phyloP scores from a whole-genome alignment of 2,113 vertebrate species.

The Silurus asotus region DNA sequence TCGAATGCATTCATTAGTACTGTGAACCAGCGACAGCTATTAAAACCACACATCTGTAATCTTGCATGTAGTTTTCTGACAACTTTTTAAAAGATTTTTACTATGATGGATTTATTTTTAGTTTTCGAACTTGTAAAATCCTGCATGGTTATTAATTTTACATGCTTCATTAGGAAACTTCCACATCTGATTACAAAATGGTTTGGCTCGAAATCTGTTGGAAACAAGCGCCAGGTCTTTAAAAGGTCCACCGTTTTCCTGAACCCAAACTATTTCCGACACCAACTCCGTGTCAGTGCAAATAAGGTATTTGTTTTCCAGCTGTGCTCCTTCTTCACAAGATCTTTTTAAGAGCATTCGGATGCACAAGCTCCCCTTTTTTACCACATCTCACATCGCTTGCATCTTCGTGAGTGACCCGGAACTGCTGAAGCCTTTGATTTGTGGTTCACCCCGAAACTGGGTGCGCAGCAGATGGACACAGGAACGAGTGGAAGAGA shows the following conservation, averaged over 20 bases:
- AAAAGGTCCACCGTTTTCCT: not conserved
- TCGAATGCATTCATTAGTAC: not conserved
- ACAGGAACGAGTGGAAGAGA: not conserved
- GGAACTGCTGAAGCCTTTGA: slow-evolving; percentile 45
- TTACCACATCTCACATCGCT: slow-evolving; percentile 34
- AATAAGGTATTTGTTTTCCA: slow-evolving; percentile 5
- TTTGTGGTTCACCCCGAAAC: slow-evolving; percentile 38
- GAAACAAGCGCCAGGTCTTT: not conserved
- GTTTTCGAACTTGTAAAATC: not conserved
- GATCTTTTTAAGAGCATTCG: not conserved
- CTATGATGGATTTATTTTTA: not conserved
- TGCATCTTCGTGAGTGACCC: slow-evolving; percentile 47
- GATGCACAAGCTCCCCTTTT: not conserved
- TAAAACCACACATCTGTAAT: not conserved
- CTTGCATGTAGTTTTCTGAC: not conserved
- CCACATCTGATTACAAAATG: not conserved
- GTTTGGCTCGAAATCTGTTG: not conserved
- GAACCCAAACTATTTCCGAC: not conserved
- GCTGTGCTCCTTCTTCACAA: not conserved
- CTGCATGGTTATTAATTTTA: not conserved
- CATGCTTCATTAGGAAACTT: slow-evolving; percentile 5
- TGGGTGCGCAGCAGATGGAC: slow-evolving; percentile 16
- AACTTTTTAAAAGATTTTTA: not conserved
- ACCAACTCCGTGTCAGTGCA: not conserved
- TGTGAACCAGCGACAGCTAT: not conserved